Evolutionary conservation across 2,888 invertebrate species (phyloP), one percentile per base, ranked within the genome.

Genomic region (Lepeophtheirus nordmannii): DNA sequence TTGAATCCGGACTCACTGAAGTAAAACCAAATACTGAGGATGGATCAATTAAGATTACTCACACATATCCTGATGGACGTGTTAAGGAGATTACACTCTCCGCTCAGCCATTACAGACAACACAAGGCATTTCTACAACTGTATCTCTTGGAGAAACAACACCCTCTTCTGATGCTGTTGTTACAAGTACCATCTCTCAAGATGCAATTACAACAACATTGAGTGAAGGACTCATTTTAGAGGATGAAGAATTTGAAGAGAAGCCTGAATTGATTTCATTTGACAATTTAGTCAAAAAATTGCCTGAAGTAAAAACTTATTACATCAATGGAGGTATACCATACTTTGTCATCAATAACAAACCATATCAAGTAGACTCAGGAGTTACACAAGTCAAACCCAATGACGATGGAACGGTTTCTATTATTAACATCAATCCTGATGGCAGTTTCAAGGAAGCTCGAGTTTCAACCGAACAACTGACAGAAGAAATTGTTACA

Each of bases 301-400:
- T 46, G 17, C 53, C 53, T 8, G 8, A 46, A 14, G 53, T 46
- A 3, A 5, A 2, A n/a, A 14, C 1, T 3, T 46, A 46, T 46
- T 46, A 46, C 17, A 17, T 46, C 53, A 2, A 17, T 17, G 8
- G 53, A 14, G 17, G 17, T 46, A 17, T 46, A 5, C 53, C 53
- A 5, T 46, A 46, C 8, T 46, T 46, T 46, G 17, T 46, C 53
- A 46, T 46, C 14, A 46, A 46, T 8, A 46, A 46, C 8, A 46
- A 17, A 17, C 53, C 53, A n/a, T 8, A 46, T 17, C 14, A 8
- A 5, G 53, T 46, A 5, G 53, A 46, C 1, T 46, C 53, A 5
- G 53, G 53, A 5, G 53, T 46, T 8, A 46, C 53, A 46, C 53
- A 46, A 46, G 53, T 46, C 53, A 46, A 46, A 46, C 53, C 53